Evolutionary conservation across 2,797 vertebrate genomes (phyloP).

Genomic region (Sebastes trivittatus): DNA sequence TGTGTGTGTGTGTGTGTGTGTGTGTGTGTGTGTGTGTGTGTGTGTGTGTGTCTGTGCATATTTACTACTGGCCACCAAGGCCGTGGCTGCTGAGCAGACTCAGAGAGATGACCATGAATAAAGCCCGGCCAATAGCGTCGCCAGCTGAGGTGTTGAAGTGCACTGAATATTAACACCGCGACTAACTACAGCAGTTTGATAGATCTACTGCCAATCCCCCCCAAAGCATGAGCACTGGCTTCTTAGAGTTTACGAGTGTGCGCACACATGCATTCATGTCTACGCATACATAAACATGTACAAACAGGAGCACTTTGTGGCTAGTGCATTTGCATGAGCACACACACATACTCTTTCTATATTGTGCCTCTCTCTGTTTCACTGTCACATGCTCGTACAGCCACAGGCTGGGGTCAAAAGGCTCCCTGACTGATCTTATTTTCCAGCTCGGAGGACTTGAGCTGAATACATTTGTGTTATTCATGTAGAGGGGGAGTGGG

Average conservation of each 20-base stretch:
- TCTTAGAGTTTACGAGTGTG: conserved; percentile 52
- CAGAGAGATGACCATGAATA: conserved; percentile 49
- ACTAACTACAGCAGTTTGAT: conserved; percentile 54
- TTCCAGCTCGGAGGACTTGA: conserved; percentile 75
- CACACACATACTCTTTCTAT: conserved; percentile 22
- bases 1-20: background rate
- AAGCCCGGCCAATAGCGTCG: conserved; percentile 45
- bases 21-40: no score
- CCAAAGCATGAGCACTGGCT: conserved; percentile 47
- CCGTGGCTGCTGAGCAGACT: conserved; percentile 26
- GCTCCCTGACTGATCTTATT: conserved; percentile 82
- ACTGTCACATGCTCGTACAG: conserved; percentile 68
- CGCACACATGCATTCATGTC: conserved; percentile 44
- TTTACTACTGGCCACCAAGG: conserved; percentile 10
- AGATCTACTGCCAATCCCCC: conserved; percentile 62
- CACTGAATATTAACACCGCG: conserved; percentile 55
- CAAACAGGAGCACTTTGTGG: conserved; percentile 51
- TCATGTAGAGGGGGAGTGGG: conserved; percentile 56
- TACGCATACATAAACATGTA: conserved; percentile 59
- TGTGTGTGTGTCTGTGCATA: background rate
- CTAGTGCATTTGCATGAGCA: conserved; percentile 39
- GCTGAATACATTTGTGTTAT: conserved; percentile 78
- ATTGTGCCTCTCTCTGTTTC: conserved; percentile 53
- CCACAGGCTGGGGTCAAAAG: conserved; percentile 77
- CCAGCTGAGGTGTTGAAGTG: conserved; percentile 48